phyloP scores from a whole-genome alignment of 2,888 invertebrate species.

The Theodoxus fluviatilis region DNA sequence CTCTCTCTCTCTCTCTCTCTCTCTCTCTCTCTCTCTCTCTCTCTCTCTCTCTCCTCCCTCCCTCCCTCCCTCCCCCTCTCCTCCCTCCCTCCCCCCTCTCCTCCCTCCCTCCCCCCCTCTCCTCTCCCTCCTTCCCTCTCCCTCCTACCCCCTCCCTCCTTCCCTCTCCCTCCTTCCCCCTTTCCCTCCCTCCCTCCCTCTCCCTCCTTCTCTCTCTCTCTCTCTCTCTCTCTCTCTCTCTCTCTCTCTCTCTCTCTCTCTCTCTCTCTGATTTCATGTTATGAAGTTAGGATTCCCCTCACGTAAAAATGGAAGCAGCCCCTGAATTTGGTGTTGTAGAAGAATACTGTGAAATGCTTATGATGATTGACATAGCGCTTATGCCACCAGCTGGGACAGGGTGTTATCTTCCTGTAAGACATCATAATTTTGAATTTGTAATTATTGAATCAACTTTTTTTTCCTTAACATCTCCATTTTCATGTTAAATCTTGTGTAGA shows the following conservation, averaged over 20 bases:
- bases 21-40: background rate
- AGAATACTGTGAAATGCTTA: too few species aligned
- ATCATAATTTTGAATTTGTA: too few species aligned
- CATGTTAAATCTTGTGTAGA: too few species aligned
- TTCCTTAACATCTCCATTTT: too few species aligned
- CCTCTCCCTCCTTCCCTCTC: constrained; percentile 19
- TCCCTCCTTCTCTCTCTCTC: background rate
- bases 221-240: constrained; percentile 6
- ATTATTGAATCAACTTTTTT: too few species aligned
- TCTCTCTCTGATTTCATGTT: background rate
- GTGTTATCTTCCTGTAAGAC: too few species aligned
- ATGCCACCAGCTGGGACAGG: too few species aligned
- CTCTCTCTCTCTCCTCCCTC: background rate
- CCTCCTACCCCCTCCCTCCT: background rate
- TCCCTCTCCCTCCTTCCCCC: constrained; percentile 21
- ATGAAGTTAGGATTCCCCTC: too few species aligned
- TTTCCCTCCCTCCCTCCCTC: constrained; percentile 13
- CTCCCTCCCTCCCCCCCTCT: background rate
- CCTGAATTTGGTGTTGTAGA: too few species aligned
- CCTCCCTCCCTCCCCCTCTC: background rate
- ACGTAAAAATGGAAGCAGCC: too few species aligned
- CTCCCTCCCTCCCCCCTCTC: background rate
- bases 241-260: background rate
- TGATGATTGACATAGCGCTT: too few species aligned
- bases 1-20: constrained; percentile 24